A percentile compares a stretch with the other conserved stretches of the same genome.
These are phyloP conservation scores for Pimpla rufipes DNA, from an alignment of 2,888 invertebrate species.

Conservation along the genomic window DNA sequence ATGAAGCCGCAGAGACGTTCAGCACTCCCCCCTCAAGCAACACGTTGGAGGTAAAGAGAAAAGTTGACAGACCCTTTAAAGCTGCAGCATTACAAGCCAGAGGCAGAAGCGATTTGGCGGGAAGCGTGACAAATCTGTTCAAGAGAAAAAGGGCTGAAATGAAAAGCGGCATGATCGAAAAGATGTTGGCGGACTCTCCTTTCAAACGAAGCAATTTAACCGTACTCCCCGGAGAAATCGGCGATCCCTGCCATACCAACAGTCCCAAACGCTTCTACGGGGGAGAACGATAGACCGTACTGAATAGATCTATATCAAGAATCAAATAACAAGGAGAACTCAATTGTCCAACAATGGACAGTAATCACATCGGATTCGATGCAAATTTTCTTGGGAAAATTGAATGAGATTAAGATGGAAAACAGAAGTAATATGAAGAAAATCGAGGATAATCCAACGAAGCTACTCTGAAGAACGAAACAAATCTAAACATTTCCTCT, in stretches of 20 bases:
- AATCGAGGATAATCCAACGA: constrained; percentile 19
- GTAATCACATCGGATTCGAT: neutral
- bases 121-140: neutral
- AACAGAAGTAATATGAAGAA: constrained; percentile 5
- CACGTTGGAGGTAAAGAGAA: no score
- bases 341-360: no score
- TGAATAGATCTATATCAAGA: no score
- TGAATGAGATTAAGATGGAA: constrained; percentile 3
- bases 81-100: constrained; percentile 1
- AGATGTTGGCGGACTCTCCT: neutral
- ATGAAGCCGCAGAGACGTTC: no score
- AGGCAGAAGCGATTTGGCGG: constrained; percentile 27
- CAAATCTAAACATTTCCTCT: neutral
- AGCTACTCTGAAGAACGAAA: neutral
- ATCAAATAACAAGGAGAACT: no score
- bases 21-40: no score
- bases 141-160: constrained; percentile 18
- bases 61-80: constrained; percentile 3
- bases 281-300: neutral
- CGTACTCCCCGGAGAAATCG: neutral
- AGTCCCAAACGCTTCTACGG: neutral
- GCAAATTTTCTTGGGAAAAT: neutral
- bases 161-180: neutral
- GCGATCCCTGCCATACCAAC: neutral
- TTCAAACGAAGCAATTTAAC: constrained; percentile 15